A percentile compares a stretch with the other conserved stretches of the same genome.
phyloP scores from a whole-genome alignment of 2,113 vertebrate genomes.

The Gila orcuttii region DNA sequence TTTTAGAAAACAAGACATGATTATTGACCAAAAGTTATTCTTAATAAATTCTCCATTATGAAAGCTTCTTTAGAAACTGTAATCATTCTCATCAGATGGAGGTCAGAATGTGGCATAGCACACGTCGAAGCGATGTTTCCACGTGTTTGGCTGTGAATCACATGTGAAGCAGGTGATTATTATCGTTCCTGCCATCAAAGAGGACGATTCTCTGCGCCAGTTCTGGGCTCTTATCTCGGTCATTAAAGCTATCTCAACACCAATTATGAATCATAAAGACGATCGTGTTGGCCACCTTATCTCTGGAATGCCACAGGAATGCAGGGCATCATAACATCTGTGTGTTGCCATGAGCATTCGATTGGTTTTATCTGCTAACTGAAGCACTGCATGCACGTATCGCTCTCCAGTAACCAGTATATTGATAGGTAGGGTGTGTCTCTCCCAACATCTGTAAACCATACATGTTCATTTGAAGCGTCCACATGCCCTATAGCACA shows the following conservation, averaged over 20 bases:
- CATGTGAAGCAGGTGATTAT: constrained; percentile 45
- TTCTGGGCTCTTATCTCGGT: constrained; percentile 51
- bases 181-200: constrained; percentile 41
- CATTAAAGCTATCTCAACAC: constrained; percentile 52
- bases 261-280: constrained; percentile 56
- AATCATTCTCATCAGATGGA: not conserved
- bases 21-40: not conserved
- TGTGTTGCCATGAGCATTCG: constrained; percentile 2
- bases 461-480: constrained; percentile 45
- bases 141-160: constrained; percentile 18
- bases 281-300: constrained; percentile 45
- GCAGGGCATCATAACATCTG: constrained; percentile 8
- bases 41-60: not conserved
- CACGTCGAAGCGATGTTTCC: constrained; percentile 7
- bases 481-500: constrained; percentile 32
- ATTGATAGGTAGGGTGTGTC: constrained; percentile 48
- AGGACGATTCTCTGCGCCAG: constrained; percentile 45
- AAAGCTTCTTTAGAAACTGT: not conserved
- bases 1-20: not conserved
- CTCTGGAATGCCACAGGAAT: constrained; percentile 40
- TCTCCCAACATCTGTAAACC: constrained; percentile 58
- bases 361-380: too few species aligned
- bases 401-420: constrained; percentile 23
- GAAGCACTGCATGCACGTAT: not conserved
- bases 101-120: constrained; percentile 12